Conservation (phyloP, 1,140 invertebrate genomes). For the Aphaenogaster rudis region DNA sequence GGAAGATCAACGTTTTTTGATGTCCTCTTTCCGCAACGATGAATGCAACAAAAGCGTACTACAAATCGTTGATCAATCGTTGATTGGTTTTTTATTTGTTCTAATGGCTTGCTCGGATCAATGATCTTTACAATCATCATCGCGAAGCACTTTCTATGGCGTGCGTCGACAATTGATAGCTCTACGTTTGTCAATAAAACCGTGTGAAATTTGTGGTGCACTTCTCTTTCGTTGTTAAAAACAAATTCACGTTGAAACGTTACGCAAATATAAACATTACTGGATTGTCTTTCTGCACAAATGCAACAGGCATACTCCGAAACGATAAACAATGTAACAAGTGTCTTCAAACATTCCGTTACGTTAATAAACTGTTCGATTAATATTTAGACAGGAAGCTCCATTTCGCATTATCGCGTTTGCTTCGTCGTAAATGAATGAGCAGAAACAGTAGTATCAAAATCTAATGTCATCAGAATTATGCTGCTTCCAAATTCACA, state of each 20-base stretch:
- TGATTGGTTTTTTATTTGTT: not conserved
- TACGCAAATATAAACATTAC: not conserved
- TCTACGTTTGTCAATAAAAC: slow-evolving; percentile 35
- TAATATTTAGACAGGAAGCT: not conserved
- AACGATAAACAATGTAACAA: not conserved
- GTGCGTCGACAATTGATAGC: not conserved
- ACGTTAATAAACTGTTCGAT: not conserved
- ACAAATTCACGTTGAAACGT: not conserved
- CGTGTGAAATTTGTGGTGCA: not conserved
- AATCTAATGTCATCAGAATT: not conserved
- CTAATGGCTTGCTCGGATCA: not conserved
- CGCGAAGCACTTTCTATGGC: not conserved
- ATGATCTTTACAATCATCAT: slow-evolving; percentile 29
- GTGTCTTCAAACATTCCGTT: not conserved
- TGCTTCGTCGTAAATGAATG: not conserved
- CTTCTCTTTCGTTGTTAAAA: slow-evolving; percentile 19
- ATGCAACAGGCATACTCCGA: not conserved
- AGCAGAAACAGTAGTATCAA: not conserved
- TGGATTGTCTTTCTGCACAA: not conserved
- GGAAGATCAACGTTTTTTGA: not conserved
- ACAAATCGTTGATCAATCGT: too few relatives aligned
- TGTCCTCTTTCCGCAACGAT: not conserved
- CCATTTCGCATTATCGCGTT: not conserved
- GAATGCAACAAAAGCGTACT: not conserved
- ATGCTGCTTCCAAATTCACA: not conserved